Base-by-base conservation (phyloP, 2,888 invertebrate species). In the Nebria brevicollis region DNA sequence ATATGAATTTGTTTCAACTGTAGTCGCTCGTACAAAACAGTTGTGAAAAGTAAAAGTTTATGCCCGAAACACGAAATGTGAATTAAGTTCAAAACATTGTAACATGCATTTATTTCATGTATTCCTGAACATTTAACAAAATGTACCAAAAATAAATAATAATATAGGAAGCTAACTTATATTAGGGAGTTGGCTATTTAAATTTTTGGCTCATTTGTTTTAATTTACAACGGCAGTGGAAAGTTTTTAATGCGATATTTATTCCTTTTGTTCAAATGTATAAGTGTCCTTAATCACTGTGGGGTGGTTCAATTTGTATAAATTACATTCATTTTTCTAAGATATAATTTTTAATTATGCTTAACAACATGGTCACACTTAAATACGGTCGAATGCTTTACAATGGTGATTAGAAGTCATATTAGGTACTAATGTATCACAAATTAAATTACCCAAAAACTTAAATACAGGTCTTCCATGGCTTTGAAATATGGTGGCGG, bases 1-100 rank as follows among this genome's bases (percentile, higher is more conserved):
- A 65, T 78, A 72, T 73, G 72, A 78, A 78, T 78, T 78, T 66
- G 65, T 78, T 66, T 15, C 78, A 66, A 78, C 64, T 78, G 72
- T 77, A 66, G 6, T 13, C 54, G 34, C 34, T 70, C 70, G 34
- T 70, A 25, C 25, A 1, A 68, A 70, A 70, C 70, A 70, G 0
- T 20, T 70, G 70, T 70, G 54, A 54, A 54, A 54, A 54, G 54
- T 54, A 54, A 54, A 54, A 54, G 54, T 54, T 54, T 8, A 11
- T 11, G 8, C 8, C 54, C 7, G 2, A 54, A 11, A 8, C 13
- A 54, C 54, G 54, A 54, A 54, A 34, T 34, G 54, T 54, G 13
- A 54, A 54, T 54, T 54, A 54, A 54, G 54, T 54, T 54, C 13
- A 54, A 54, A 54, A 54, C 54, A 54, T 54, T 54, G 4, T 54